Evolutionary conservation across 2,888 invertebrate species (phyloP).

Genomic region (Sympetrum striolatum): DNA sequence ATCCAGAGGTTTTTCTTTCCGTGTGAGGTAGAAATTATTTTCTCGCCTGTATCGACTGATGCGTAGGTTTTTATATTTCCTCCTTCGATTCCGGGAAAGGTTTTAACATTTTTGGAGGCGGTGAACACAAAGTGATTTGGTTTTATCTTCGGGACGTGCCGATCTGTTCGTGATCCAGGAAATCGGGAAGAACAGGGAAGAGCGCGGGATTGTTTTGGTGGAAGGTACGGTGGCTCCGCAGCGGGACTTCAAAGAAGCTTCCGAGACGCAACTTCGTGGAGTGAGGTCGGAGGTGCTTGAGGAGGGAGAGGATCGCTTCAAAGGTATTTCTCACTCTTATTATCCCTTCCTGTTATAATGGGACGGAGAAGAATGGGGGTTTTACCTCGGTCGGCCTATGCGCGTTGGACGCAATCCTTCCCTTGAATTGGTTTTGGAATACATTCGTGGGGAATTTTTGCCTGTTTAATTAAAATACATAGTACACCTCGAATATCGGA

Average conservation of each 20-base stretch:
- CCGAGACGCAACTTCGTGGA: constrained; percentile 1
- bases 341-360: not conserved
- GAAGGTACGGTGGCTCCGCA: not conserved
- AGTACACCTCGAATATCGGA: no score
- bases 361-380: not conserved
- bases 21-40: not conserved
- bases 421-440: no score
- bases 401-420: no score
- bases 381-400: not conserved
- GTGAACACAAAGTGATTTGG: not conserved
- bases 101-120: not conserved
- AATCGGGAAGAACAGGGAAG: not conserved
- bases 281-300: not conserved
- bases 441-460: no score
- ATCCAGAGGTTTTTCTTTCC: not conserved
- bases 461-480: no score
- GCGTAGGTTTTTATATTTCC: no score
- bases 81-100: not conserved
- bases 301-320: not conserved
- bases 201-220: constrained; percentile 23
- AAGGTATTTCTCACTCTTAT: not conserved
- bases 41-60: not conserved
- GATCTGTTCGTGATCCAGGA: not conserved
- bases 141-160: not conserved
- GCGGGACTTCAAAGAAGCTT: not conserved